Evolutionary conservation across 2,888 invertebrate species (phyloP).

Genomic region (Panopea generosa): DNA sequence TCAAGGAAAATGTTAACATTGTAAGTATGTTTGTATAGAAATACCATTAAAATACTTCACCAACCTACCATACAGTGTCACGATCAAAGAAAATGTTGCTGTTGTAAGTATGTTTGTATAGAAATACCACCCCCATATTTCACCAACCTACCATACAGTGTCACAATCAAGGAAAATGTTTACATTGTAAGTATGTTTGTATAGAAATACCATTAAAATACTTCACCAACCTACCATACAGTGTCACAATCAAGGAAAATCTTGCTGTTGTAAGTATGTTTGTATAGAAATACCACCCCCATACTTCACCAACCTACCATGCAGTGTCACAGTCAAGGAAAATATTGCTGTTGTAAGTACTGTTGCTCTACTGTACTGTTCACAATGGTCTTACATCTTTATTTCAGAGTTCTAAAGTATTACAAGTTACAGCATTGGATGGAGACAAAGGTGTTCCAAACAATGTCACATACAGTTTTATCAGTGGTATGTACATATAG

Average conservation of each 20-base stretch:
- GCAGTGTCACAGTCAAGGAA: slow-evolving; percentile 93
- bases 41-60: slow-evolving; percentile 96
- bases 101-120: too few species aligned
- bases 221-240: slow-evolving; percentile 94
- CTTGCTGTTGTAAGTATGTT: slow-evolving; percentile 88
- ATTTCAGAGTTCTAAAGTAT: slow-evolving; percentile 88
- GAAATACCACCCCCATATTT: slow-evolving; percentile 97
- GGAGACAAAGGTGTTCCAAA: slow-evolving; percentile 90
- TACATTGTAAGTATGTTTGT: slow-evolving; percentile 87
- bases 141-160: slow-evolving; percentile 94
- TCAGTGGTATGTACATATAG: slow-evolving; percentile 70
- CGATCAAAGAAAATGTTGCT: slow-evolving; percentile 91
- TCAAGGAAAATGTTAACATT: slow-evolving; percentile 91
- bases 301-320: slow-evolving; percentile 94
- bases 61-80: slow-evolving; percentile 93
- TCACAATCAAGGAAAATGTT: slow-evolving; percentile 92
- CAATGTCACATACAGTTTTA: slow-evolving; percentile 78
- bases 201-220: too few species aligned
- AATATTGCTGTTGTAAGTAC: slow-evolving; percentile 89
- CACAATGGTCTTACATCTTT: too few species aligned
- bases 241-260: slow-evolving; percentile 92
- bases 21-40: too few species aligned
- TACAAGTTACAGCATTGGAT: slow-evolving; percentile 91
- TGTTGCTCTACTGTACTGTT: too few species aligned
- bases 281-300: too few species aligned